Base-by-base conservation (phyloP, 2,888 invertebrate genomes). In the Helicoverpa assulta region DNA sequence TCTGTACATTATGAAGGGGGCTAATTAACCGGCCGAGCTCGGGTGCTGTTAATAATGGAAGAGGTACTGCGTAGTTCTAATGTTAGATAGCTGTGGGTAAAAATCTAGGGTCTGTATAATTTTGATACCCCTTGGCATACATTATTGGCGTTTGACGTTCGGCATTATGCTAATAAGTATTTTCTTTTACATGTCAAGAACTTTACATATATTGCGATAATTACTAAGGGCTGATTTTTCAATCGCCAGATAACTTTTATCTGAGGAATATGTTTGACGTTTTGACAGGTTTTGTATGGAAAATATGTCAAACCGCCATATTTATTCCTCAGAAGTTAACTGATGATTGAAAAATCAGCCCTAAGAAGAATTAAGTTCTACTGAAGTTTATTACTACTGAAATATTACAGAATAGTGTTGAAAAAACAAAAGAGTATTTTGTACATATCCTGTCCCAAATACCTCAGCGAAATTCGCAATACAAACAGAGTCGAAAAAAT, bases 1-100 rank as follows among this genome's bases (percentile, higher is more conserved):
- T 93, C 90, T 90, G 91, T 95, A 94, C 93, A 95, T 95, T 92
- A 95, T 95, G 93, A 89, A 95, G 89, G 90, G 88, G 88, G 88
- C 94, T 95, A 95, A 95, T 95, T 95, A 95, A 93, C 94, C 90
- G 91, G 85, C 89, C 90, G 91, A 76, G 70, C 84, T 81, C 80
- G 85, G 80, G 77, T 67, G 53, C 61, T 70, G 86, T 90, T 89
- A 89, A 90, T 88, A 87, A 89, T 90, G 85, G 84, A 89, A 78
- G 81, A 75, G 78, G 76, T 76, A 71, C 76, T 83, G 76, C 80
- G 85, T 86, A 86, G 80, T 85, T 88, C 81, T 83, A 70, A 84
- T 83, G 84, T 87, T 83, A 75, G 82, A 77, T 75, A 62, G 73
- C 61, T 78, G 67, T 69, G 67, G 70, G 65, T 68, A 79, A 78